Percentiles rank a stretch among this genome's conserved stretches.
phyloP scores from a whole-genome alignment of 1,140 invertebrate species.

The Aphidius gifuensis region DNA sequence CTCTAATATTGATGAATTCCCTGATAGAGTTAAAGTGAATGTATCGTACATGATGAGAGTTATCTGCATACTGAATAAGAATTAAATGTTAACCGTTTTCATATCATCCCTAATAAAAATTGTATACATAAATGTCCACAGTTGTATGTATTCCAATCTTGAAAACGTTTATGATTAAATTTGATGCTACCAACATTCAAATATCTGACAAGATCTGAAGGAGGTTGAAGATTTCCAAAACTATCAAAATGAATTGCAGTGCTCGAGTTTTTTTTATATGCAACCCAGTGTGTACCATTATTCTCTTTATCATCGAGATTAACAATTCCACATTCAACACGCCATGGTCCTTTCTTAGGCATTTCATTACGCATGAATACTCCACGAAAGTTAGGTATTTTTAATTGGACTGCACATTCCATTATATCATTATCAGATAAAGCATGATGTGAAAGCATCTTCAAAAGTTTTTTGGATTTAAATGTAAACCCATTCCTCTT shows the following conservation, averaged over 20 bases:
- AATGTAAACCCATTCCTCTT: neutral
- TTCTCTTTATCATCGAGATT: slow-evolving; percentile 36
- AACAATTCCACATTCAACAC: slow-evolving; percentile 25
- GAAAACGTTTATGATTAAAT: slow-evolving; percentile 27
- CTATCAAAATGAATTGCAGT: too few species aligned
- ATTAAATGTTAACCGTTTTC: neutral
- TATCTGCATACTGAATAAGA: neutral
- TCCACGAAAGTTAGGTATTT: too few species aligned
- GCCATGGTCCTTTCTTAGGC: too few species aligned
- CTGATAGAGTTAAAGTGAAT: neutral
- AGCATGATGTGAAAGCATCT: slow-evolving; percentile 21
- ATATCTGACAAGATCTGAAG: too few species aligned
- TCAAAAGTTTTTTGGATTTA: neutral
- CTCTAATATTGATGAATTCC: neutral
- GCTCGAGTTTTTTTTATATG: slow-evolving; percentile 31
- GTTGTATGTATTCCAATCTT: slow-evolving; percentile 27
- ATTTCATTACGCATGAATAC: too few species aligned
- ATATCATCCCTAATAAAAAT: slow-evolving; percentile 23
- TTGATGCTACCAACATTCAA: slow-evolving; percentile 27
- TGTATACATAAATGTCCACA: slow-evolving; percentile 34
- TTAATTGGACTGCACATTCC: slow-evolving; percentile 25
- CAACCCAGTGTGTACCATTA: slow-evolving; percentile 39
- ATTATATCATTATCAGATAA: slow-evolving; percentile 29
- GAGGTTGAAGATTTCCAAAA: too few species aligned
- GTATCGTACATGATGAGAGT: neutral